Base-by-base conservation (phyloP, 53 echinoderm and acorn worm genomes). In the Paracentrotus lividus region DNA sequence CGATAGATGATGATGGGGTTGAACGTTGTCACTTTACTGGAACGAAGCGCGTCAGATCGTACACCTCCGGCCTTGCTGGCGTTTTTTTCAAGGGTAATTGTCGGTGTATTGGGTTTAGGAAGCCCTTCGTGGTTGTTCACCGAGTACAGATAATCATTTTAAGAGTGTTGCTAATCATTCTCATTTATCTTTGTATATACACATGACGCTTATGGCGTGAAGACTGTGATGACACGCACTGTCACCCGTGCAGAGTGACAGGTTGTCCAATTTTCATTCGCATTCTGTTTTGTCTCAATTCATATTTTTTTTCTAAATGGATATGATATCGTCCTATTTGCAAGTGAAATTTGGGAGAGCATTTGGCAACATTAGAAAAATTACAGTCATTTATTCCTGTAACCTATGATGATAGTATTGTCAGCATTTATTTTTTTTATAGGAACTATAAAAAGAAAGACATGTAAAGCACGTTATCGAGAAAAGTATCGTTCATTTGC, bases 1-100 rank as follows among this genome's bases (percentile, higher is more conserved):
- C 89, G 89, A 42, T 61, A 89, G 24, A 89, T 89, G 65, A 89
- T 89, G 89, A 43, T 89, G 81, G 47, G 81, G 24, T n/a, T 9
- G 0, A 26, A 26, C 81, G 9, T 81, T 81, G 81, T 81, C 81
- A 81, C 81, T 81, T 81, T n/a, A 23, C 44, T 81, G 44, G 81
- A 47, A 45, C 47, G 81, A 26, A 81, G 27, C 81, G 72, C 81
- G 81, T 44, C 47, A 81, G 47, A 81, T 47, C 23, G n/a, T 47
- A 81, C 81, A 81, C 81, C 81, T 81, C 47, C 45, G 27, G n/a
- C 10, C 33, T 47, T 49, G 26, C n/a, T 24, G 9, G 23, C 26
- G 47, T n/a, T 45, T 24, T n/a, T n/a, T 81, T 81, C 81, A 81
- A 81, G 44, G 81, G 44, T 81, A 45, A 81, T 81, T 81, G 81